Percentiles rank a stretch among this genome's conserved stretches.
Conservation (phyloP, 2,113 vertebrate genomes). For the Phylloscopus trochilus region DNA sequence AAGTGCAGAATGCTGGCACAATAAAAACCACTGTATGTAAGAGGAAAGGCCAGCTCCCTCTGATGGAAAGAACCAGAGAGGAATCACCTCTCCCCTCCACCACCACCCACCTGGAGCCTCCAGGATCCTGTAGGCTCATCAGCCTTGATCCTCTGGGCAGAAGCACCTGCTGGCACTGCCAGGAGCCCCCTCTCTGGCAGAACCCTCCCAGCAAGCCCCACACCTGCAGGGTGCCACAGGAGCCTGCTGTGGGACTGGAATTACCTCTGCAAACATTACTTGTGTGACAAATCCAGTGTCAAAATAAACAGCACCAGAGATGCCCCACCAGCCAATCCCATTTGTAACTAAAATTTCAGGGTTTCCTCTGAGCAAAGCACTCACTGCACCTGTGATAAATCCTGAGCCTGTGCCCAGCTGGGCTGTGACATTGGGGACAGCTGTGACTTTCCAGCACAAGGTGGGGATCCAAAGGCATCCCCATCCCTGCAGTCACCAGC, state of each 20-base stretch:
- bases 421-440: not conserved
- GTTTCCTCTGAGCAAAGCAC: not conserved
- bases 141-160: not conserved
- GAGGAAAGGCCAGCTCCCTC: not conserved
- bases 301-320: not conserved
- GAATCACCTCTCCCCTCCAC: not conserved
- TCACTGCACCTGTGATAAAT: not conserved
- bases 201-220: not conserved
- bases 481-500: not conserved
- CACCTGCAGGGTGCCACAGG: not conserved
- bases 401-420: not conserved
- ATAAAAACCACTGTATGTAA: not conserved
- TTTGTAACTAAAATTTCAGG: not conserved
- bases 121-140: not conserved
- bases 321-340: not conserved
- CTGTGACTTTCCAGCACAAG: not conserved
- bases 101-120: not conserved
- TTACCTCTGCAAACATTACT: not conserved
- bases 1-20: not conserved
- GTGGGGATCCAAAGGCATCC: not conserved
- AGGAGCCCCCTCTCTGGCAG: not conserved
- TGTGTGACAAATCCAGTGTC: not conserved
- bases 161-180: not conserved
- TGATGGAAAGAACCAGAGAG: not conserved
- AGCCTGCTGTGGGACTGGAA: not conserved